Evolutionary conservation across 2,113 vertebrate species (phyloP).

Genomic region (Spizaetus ornatus): DNA sequence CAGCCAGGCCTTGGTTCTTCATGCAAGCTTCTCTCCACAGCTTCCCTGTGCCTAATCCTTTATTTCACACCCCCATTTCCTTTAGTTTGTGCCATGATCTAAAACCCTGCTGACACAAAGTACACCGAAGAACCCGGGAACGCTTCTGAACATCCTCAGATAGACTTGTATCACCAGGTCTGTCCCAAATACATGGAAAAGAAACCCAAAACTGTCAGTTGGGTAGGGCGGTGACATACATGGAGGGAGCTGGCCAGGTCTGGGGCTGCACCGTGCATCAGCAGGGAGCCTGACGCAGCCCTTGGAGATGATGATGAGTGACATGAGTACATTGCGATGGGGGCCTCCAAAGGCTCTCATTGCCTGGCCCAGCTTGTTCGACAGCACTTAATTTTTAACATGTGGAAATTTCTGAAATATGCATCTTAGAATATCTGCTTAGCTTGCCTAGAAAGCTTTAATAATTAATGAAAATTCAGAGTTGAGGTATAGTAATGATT

Average conservation of each 20-base stretch:
- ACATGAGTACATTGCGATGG: background rate
- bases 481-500: slow-evolving; percentile 65
- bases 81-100: background rate
- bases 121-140: background rate
- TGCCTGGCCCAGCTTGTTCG: background rate
- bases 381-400: slow-evolving; percentile 64
- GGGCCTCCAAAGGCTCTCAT: background rate
- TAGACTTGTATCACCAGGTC: background rate
- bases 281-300: background rate
- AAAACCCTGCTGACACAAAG: background rate
- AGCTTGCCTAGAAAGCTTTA: slow-evolving; percentile 69
- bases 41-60: background rate
- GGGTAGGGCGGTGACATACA: background rate
- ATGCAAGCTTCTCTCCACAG: background rate
- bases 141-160: background rate
- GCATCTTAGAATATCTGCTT: slow-evolving; percentile 65
- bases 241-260: rapidly evolving
- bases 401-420: slow-evolving; percentile 64
- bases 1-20: background rate
- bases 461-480: slow-evolving; percentile 75
- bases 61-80: background rate
- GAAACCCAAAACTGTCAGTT: background rate
- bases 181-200: background rate
- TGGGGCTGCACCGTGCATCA: rapidly evolving
- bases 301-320: background rate